These are phyloP conservation scores for Passer montanus DNA, from an alignment of 2,113 vertebrate genomes.

Conservation along the genomic window DNA sequence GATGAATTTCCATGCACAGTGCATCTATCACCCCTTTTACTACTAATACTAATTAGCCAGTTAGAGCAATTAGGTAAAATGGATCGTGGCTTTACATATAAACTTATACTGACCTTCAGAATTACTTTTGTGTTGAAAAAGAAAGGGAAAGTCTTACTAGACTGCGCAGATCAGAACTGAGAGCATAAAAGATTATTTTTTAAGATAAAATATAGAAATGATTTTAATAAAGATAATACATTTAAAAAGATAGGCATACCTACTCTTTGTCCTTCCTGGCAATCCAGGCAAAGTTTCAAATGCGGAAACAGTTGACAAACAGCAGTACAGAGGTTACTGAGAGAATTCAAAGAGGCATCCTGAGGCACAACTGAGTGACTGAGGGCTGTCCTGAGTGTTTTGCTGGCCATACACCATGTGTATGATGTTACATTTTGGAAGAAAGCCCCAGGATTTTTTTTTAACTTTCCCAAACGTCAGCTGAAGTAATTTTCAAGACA, in stretches of 20 bases:
- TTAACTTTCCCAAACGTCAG: neutral
- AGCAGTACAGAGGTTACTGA: neutral
- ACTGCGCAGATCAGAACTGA: neutral
- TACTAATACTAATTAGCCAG: neutral
- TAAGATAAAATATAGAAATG: neutral
- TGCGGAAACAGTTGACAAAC: neutral
- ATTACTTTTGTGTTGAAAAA: neutral
- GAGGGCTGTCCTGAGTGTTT: neutral
- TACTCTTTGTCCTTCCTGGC: neutral
- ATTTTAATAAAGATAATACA: neutral
- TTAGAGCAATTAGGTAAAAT: neutral
- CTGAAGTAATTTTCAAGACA: neutral
- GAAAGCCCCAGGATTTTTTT: neutral
- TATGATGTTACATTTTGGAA: constrained; percentile 19
- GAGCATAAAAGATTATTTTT: neutral
- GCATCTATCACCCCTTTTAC: neutral
- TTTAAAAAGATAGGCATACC: neutral
- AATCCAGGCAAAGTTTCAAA: neutral
- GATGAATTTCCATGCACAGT: neutral
- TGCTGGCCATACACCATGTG: neutral
- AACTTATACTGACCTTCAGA: neutral
- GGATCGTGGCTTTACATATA: neutral
- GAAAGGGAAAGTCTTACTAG: neutral
- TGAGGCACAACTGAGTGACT: neutral
- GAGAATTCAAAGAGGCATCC: neutral